Conservation (phyloP, 2,888 invertebrate species). For the Lottia scabra region DNA sequence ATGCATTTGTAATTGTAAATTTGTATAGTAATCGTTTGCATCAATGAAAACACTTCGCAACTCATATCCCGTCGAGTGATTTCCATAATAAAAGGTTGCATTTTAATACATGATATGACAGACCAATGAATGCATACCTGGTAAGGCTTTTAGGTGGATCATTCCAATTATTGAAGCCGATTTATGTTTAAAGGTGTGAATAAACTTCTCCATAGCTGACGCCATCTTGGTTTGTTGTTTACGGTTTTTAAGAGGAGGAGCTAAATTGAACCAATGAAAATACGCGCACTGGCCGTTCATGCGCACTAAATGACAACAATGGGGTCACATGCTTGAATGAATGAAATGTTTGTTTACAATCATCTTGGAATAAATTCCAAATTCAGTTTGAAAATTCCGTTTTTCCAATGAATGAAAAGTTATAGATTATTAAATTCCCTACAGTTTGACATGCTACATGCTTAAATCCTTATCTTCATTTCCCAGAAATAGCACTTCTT, state of each 20-base stretch:
- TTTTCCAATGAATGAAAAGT: not conserved
- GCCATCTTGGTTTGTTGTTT: conserved; percentile 35
- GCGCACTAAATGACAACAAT: conserved; percentile 1
- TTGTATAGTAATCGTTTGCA: no score
- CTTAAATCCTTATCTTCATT: not conserved
- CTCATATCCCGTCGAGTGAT: no score
- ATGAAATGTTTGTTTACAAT: conserved; percentile 1
- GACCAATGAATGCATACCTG: conserved; percentile 72
- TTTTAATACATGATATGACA: no score
- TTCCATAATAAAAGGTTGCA: no score
- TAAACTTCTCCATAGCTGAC: conserved; percentile 36
- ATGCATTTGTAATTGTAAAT: no score
- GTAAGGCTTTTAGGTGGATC: conserved; percentile 79
- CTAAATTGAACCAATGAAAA: conserved; percentile 43
- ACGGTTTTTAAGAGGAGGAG: conserved; percentile 33
- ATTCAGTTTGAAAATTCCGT: not conserved
- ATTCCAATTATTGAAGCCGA: conserved; percentile 75
- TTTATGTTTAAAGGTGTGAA: conserved; percentile 38
- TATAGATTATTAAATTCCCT: conserved; percentile 11
- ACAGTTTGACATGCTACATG: conserved; percentile 33
- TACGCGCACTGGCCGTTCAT: conserved; percentile 18
- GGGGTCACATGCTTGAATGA: not conserved
- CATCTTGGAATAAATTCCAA: not conserved
- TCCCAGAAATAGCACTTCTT: no score
- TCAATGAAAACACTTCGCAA: no score